A percentile compares a stretch with the other conserved stretches of the same genome.
Evolutionary conservation across 2,113 vertebrate species (phyloP).

Genomic region (Hyperopisus bebe): DNA sequence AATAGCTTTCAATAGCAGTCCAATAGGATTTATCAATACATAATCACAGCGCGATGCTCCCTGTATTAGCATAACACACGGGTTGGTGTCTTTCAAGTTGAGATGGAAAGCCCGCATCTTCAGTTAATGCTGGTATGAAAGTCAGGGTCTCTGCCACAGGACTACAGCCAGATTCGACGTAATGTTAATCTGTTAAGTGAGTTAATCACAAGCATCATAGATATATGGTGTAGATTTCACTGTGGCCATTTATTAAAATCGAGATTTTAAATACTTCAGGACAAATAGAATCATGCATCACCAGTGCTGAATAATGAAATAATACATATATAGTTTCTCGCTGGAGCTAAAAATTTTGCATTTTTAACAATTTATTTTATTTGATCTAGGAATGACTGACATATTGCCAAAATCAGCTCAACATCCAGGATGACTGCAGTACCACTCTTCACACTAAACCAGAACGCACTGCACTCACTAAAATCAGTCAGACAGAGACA

Average conservation of each 20-base stretch:
- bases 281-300: neutral
- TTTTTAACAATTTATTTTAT: neutral
- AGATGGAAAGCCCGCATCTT: neutral
- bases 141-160: neutral
- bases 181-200: neutral
- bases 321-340: neutral
- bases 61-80: neutral
- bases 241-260: neutral
- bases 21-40: slow-evolving; percentile 20
- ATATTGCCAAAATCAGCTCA: neutral
- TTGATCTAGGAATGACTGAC: neutral
- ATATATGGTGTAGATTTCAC: neutral
- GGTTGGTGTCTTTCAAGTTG: neutral
- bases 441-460: neutral
- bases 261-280: neutral
- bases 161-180: neutral
- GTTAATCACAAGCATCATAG: neutral
- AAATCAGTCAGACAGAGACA: neutral
- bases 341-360: neutral
- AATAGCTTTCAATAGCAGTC: neutral
- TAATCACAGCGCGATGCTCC: neutral
- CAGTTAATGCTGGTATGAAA: slow-evolving; percentile 10
- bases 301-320: neutral
- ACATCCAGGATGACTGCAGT: neutral
- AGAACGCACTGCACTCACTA: neutral